A percentile compares a stretch with the other conserved stretches of the same genome.
phyloP scores from a whole-genome alignment of 2,797 vertebrate species.

The Apodemus agrarius region DNA sequence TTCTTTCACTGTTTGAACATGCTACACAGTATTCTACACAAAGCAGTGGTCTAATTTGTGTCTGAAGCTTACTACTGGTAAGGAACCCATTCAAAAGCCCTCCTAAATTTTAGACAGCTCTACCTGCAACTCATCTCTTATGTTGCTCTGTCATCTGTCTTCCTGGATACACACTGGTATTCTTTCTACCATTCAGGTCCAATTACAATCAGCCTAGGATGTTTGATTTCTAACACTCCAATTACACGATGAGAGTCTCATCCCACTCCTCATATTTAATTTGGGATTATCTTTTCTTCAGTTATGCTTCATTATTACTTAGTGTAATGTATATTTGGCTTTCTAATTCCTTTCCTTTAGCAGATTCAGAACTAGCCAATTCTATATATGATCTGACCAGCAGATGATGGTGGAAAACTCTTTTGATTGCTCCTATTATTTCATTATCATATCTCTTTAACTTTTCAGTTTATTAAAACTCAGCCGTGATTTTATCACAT shows the following conservation, averaged over 20 bases:
- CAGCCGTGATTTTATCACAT: constrained; percentile 67
- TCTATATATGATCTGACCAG: constrained; percentile 9
- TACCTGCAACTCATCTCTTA: neutral
- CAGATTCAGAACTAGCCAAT: constrained; percentile 23
- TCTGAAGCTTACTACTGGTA: neutral
- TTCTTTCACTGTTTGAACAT: constrained; percentile 35
- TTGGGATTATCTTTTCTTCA: constrained; percentile 46
- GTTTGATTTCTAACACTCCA: neutral
- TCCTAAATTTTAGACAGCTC: constrained; percentile 46
- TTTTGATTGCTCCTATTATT: constrained; percentile 69
- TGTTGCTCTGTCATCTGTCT: neutral
- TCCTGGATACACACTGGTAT: neutral
- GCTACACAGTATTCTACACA: constrained; percentile 30
- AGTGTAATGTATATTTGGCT: neutral
- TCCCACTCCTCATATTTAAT: neutral
- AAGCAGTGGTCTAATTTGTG: neutral
- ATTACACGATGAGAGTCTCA: constrained; percentile 7
- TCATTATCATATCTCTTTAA: constrained; percentile 61
- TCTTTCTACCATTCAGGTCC: neutral
- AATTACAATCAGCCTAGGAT: neutral
- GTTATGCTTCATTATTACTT: constrained; percentile 23
- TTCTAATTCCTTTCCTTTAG: constrained; percentile 23
- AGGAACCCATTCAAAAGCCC: neutral
- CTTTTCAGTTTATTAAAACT: constrained; percentile 78
- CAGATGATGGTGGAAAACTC: neutral